phyloP scores from a whole-genome alignment of 2,888 invertebrate genomes.

The Stenoptilia bipunctidactyla region DNA sequence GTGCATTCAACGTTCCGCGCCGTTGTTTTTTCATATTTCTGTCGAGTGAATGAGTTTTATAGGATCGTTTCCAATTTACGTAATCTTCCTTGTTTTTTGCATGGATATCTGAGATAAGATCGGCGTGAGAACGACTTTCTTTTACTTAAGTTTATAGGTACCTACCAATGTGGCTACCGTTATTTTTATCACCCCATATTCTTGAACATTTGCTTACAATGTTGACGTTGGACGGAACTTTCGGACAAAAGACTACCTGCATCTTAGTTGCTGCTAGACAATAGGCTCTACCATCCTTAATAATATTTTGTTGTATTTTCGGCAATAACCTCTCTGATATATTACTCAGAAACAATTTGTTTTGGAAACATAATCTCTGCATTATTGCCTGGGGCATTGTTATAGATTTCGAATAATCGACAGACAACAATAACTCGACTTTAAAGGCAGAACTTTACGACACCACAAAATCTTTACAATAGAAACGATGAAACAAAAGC shows the following conservation, averaged over 20 bases:
- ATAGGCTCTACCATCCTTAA: no score
- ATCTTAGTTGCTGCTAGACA: no score
- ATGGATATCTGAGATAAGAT: neutral
- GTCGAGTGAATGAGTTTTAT: neutral
- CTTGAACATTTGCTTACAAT: no score
- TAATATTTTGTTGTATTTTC: no score
- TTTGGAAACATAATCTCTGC: no score
- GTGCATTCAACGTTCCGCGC: neutral
- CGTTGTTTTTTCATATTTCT: neutral
- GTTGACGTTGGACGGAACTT: no score
- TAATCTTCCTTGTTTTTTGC: neutral
- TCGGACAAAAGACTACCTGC: no score
- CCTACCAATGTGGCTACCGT: no score
- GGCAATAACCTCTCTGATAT: no score
- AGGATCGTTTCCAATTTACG: neutral
- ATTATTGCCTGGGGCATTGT: neutral
- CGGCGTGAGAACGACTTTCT: neutral
- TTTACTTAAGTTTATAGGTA: no score
- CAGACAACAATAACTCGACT: slow-evolving; percentile 27
- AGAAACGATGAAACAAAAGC: slow-evolving; percentile 51
- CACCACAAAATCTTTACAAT: slow-evolving; percentile 38
- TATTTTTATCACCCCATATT: no score
- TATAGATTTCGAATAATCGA: slow-evolving; percentile 17
- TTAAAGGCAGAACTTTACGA: slow-evolving; percentile 32
- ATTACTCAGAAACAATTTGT: no score